phyloP scores from a whole-genome alignment of 2,113 vertebrate genomes.

The Puntigrus tetrazona region DNA sequence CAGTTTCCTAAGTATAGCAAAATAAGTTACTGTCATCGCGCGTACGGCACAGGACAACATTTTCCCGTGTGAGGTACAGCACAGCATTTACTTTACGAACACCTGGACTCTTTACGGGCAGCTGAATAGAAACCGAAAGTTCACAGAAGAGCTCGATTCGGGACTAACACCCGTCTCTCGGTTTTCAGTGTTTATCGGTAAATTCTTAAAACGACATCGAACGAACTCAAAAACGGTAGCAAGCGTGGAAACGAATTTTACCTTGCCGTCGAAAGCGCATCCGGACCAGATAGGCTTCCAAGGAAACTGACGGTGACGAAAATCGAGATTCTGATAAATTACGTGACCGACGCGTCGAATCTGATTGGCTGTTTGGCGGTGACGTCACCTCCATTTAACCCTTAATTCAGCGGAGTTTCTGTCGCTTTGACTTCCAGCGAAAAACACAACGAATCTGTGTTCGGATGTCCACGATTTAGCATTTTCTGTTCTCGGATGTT shows the following conservation, averaged over 20 bases:
- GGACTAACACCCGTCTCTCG: neutral
- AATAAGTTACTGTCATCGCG: neutral
- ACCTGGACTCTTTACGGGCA: neutral
- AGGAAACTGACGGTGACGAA: neutral
- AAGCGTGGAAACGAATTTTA: neutral
- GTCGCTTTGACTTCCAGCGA: neutral
- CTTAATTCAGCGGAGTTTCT: neutral
- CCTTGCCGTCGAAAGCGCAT: neutral
- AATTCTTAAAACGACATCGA: neutral
- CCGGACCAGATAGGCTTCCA: neutral
- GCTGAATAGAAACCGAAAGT: neutral
- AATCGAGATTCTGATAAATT: slow-evolving; percentile 41
- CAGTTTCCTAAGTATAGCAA: neutral
- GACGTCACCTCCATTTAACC: slow-evolving; percentile 19
- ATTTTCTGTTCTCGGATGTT: neutral
- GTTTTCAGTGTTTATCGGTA: neutral
- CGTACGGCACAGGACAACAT: neutral
- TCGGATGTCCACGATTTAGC: neutral
- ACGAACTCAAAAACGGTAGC: neutral
- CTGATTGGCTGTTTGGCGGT: slow-evolving; percentile 30
- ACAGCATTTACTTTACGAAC: neutral
- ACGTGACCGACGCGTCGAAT: neutral
- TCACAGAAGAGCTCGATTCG: neutral
- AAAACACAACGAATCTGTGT: neutral
- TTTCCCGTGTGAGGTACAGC: neutral